Evolutionary conservation across 2,113 vertebrate species (phyloP).

Genomic region (Pangasianodon hypophthalmus): DNA sequence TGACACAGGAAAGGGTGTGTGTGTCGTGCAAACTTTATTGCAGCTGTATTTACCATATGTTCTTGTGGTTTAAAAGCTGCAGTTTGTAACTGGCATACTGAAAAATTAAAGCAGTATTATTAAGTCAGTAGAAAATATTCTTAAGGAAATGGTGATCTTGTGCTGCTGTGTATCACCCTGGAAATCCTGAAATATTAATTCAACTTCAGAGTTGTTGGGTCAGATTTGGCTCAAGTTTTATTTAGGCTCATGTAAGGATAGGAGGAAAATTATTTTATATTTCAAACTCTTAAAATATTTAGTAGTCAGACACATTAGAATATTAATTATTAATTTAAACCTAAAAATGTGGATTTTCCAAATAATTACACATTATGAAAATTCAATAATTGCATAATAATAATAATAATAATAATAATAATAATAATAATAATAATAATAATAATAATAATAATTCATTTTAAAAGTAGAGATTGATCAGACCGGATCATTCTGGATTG

Average conservation of each 20-base stretch:
- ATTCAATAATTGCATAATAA: background rate
- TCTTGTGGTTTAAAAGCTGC: background rate
- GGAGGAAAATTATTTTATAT: background rate
- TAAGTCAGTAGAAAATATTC: background rate
- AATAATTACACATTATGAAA: background rate
- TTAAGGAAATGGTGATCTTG: background rate
- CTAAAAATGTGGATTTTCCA: background rate
- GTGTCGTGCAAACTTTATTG: background rate
- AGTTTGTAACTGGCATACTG: background rate
- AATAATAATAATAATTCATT: background rate
- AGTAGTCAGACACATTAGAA: background rate
- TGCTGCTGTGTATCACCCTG: background rate
- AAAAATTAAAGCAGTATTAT: background rate
- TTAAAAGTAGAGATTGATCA: background rate
- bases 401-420: background rate
- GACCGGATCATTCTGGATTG: background rate
- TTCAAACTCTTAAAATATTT: background rate
- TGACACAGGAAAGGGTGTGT: background rate
- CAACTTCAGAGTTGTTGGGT: background rate
- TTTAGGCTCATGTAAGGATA: background rate
- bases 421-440: background rate
- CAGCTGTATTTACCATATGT: background rate
- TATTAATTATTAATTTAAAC: background rate
- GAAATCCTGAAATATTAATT: constrained; percentile 4
- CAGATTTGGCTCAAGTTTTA: background rate